Evolutionary conservation across 2,113 vertebrate genomes (phyloP).

Genomic region (Candoia aspera): DNA sequence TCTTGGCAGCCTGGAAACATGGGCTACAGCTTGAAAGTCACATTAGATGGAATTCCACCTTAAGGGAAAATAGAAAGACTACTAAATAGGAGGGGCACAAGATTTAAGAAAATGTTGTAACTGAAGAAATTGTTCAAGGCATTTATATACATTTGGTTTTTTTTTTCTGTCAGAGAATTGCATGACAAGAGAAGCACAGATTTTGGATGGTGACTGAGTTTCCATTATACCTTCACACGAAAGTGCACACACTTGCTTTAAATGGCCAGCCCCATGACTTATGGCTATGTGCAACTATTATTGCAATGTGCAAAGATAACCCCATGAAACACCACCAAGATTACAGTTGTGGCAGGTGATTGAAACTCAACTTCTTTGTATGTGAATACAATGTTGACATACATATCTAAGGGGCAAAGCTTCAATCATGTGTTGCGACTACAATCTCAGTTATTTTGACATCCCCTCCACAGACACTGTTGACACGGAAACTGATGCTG

Average conservation of each 20-base stretch:
- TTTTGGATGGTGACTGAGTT: not conserved
- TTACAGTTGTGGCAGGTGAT: not conserved
- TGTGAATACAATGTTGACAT: not conserved
- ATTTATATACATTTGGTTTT: not conserved
- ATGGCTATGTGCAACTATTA: not conserved
- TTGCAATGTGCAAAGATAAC: not conserved
- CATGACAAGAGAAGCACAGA: not conserved
- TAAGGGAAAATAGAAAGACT: not conserved
- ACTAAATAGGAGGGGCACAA: not conserved
- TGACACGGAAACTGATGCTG: not conserved
- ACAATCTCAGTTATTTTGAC: not conserved
- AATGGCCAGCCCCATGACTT: not conserved
- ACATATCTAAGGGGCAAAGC: not conserved
- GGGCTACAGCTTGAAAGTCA: constrained; percentile 6
- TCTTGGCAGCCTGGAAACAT: constrained; percentile 15
- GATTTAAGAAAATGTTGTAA: not conserved
- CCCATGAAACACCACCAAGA: not conserved
- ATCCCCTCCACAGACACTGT: not conserved
- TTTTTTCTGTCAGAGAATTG: not conserved
- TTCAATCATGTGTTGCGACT: not conserved
- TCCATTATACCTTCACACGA: not conserved
- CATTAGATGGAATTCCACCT: not conserved
- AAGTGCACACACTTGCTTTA: not conserved
- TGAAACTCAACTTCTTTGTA: not conserved
- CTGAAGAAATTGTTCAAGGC: not conserved